Conservation (phyloP, 2,888 invertebrate genomes). For the Tortrix viridana region DNA sequence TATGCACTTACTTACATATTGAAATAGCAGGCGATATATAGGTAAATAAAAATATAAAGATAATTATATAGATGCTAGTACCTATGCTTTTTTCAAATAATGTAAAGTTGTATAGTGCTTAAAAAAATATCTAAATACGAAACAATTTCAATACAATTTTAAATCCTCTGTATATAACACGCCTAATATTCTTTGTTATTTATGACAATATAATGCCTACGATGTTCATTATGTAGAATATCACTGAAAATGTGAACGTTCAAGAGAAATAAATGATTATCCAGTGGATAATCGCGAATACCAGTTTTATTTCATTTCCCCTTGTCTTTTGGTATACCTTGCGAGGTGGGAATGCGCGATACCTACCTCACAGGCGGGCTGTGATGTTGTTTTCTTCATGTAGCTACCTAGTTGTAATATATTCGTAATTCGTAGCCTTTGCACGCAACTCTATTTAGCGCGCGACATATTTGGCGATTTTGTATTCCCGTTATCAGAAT, state of each 20-base stretch:
- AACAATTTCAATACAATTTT: constrained; percentile 56
- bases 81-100: constrained; percentile 61
- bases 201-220: constrained; percentile 78
- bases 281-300: constrained; percentile 78
- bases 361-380: too few species aligned
- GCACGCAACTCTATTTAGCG: too few species aligned
- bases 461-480: too few species aligned
- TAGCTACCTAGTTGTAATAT: too few species aligned
- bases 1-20: constrained; percentile 44
- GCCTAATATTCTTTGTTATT: constrained; percentile 72
- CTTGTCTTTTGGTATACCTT: neutral
- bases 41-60: constrained; percentile 46
- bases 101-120: constrained; percentile 81
- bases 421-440: too few species aligned
- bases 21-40: constrained; percentile 49
- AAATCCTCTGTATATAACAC: constrained; percentile 74
- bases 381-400: too few species aligned
- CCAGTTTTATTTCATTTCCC: constrained; percentile 70
- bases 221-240: constrained; percentile 78
- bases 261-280: constrained; percentile 77
- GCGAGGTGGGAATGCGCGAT: too few species aligned
- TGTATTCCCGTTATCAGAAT: too few species aligned
- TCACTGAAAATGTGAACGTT: constrained; percentile 76
- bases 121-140: constrained; percentile 65
- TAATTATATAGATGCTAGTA: constrained; percentile 46